Conservation (phyloP, 2,113 vertebrate genomes). For the Cygnus atratus region DNA sequence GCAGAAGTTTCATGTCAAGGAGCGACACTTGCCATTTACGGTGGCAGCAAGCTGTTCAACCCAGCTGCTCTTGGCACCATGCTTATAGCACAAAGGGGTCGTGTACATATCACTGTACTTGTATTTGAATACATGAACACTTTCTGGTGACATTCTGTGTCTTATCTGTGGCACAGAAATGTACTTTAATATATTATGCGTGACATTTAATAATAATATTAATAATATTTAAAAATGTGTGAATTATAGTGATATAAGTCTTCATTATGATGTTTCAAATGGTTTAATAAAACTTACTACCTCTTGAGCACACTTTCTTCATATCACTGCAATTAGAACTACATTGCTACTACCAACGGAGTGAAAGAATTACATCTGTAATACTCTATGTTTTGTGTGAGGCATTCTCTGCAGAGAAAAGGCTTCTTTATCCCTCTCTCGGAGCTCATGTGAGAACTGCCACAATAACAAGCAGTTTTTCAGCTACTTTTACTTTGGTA, state of each 20-base stretch:
- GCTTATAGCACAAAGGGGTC: background rate
- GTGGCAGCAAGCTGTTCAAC: background rate
- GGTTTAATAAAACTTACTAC: background rate
- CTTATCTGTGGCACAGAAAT: background rate
- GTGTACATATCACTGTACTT: background rate
- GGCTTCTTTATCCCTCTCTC: background rate
- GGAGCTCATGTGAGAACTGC: background rate
- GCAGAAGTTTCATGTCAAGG: background rate
- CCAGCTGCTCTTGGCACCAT: background rate
- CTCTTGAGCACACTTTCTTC: background rate
- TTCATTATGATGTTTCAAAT: background rate
- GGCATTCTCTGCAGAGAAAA: background rate
- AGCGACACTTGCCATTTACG: background rate
- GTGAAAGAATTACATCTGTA: background rate
- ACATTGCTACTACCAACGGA: background rate
- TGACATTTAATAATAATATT: no score
- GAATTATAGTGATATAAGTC: rapidly evolving
- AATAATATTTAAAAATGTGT: no score
- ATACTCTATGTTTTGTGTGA: background rate
- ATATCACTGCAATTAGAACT: background rate
- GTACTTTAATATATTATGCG: rapidly evolving
- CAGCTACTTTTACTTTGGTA: background rate
- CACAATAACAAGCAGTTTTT: background rate
- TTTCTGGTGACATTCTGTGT: background rate
- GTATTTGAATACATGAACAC: background rate